Evolutionary conservation across 1,140 invertebrate genomes (phyloP).

Genomic region (Pissodes strobi): DNA sequence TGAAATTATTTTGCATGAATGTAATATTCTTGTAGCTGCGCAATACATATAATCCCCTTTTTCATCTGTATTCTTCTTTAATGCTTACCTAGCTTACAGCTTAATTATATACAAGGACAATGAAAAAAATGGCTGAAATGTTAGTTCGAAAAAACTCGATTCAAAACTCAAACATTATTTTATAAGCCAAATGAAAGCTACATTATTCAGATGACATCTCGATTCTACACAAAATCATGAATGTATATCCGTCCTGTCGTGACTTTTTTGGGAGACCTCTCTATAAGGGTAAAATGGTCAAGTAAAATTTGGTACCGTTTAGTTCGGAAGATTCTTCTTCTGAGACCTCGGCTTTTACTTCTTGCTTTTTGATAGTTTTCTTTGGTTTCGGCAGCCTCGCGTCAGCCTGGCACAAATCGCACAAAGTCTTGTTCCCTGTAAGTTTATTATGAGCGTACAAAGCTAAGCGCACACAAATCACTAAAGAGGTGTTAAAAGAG

Average conservation of each 20-base stretch:
- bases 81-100: too few relatives aligned
- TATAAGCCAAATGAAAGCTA: too few relatives aligned
- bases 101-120: too few relatives aligned
- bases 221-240: slow-evolving; percentile 20
- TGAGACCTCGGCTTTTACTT: slow-evolving; percentile 36
- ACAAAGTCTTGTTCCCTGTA: slow-evolving; percentile 84
- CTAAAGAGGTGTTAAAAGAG: neutral
- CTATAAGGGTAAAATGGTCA: neutral
- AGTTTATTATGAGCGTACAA: slow-evolving; percentile 25
- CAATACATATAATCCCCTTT: too few relatives aligned
- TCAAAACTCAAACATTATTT: neutral
- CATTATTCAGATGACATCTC: too few relatives aligned
- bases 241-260: slow-evolving; percentile 3
- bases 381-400: slow-evolving; percentile 39
- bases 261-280: neutral
- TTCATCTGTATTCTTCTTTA: too few relatives aligned
- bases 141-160: neutral
- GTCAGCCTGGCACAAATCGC: slow-evolving; percentile 70
- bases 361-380: slow-evolving; percentile 44
- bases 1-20: too few relatives aligned
- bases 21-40: too few relatives aligned
- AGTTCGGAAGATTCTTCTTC: slow-evolving; percentile 19
- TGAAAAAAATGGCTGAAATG: too few relatives aligned
- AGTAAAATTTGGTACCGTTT: slow-evolving; percentile 26
- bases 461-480: too few relatives aligned